These are phyloP conservation scores for Schizopygopsis malacanthus DNA, from an alignment of 2,797 vertebrate species.

Conservation along the genomic window DNA sequence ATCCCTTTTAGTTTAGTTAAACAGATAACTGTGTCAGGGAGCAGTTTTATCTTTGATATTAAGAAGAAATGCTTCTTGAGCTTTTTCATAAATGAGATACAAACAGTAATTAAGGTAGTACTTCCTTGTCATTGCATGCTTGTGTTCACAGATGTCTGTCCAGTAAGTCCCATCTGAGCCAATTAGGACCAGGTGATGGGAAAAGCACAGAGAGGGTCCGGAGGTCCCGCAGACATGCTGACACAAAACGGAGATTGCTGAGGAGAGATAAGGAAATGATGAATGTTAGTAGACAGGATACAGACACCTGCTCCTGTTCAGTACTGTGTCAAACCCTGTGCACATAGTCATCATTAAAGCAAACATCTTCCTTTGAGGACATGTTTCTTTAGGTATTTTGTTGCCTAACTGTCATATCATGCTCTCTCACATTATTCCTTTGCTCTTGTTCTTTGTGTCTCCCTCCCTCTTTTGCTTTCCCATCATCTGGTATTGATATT, in stretches of 20 bases:
- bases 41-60: background rate
- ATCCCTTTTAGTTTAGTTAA: background rate
- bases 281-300: slow-evolving; percentile 44
- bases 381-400: slow-evolving; percentile 21
- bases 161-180: slow-evolving; percentile 23
- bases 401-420: background rate
- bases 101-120: background rate
- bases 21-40: background rate
- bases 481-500: slow-evolving; percentile 83
- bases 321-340: slow-evolving; percentile 38
- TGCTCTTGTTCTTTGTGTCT: slow-evolving; percentile 11
- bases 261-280: slow-evolving; percentile 55
- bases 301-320: slow-evolving; percentile 54
- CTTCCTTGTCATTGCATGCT: slow-evolving; percentile 15
- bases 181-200: slow-evolving; percentile 55
- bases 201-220: slow-evolving; percentile 36
- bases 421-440: background rate
- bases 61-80: background rate
- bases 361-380: slow-evolving; percentile 27
- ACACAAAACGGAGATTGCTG: slow-evolving; percentile 47
- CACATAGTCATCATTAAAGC: slow-evolving; percentile 39
- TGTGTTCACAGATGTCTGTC: slow-evolving; percentile 16
- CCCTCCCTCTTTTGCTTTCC: slow-evolving; percentile 43
- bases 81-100: background rate
- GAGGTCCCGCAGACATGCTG: slow-evolving; percentile 44